A percentile compares a stretch with the other conserved stretches of the same genome.
Conservation (phyloP, 2,113 vertebrate genomes). For the Semnornis frantzii region DNA sequence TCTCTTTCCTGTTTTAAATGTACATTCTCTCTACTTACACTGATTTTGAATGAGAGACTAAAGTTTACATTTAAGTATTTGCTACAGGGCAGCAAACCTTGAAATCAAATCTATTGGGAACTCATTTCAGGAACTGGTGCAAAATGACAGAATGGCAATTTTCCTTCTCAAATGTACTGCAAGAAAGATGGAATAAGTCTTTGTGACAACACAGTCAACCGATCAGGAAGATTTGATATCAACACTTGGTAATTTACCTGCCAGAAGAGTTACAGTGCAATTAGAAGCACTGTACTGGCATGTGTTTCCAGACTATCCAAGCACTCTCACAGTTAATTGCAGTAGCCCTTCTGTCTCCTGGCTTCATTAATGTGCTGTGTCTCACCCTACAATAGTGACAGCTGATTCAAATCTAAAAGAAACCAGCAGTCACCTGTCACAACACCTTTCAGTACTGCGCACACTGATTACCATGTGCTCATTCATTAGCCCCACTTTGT, state of each 20-base stretch:
- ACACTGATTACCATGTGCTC: conserved; percentile 8
- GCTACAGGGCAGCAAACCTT: not conserved
- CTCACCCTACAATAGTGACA: not conserved
- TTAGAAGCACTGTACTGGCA: not conserved
- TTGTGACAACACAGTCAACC: not conserved
- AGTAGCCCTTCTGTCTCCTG: not conserved
- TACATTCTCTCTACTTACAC: not conserved
- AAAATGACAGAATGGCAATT: not conserved
- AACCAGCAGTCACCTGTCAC: conserved; percentile 28
- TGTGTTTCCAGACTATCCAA: not conserved
- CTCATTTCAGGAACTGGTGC: not conserved
- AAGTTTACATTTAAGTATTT: not conserved
- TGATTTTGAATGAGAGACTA: not conserved
- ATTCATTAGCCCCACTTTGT: conserved; percentile 41
- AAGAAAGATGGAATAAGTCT: not conserved
- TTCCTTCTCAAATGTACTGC: not conserved
- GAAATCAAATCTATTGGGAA: not conserved
- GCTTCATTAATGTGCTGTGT: not conserved
- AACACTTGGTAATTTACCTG: conserved; percentile 9
- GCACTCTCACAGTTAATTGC: not conserved
- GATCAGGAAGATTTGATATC: not conserved
- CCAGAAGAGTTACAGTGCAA: not conserved
- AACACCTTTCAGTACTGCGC: conserved; percentile 17
- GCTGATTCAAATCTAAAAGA: conserved; percentile 12
- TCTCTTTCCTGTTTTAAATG: not conserved